Percentiles rank a stretch among this genome's conserved stretches.
These are phyloP conservation scores for Hyposoter dolosus DNA, from an alignment of 2,888 invertebrate species.

Conservation along the genomic window DNA sequence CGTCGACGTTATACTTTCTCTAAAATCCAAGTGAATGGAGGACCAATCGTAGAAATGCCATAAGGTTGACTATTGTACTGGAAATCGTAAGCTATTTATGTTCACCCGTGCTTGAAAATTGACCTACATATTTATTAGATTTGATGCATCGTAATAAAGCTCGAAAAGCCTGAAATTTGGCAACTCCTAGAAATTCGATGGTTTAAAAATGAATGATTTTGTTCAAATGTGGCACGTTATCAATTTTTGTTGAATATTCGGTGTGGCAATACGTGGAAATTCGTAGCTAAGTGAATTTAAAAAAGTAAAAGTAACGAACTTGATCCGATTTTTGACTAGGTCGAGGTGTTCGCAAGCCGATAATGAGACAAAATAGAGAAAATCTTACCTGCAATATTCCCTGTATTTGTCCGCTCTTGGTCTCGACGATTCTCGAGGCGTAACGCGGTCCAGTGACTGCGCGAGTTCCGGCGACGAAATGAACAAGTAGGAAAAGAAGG, in stretches of 20 bases:
- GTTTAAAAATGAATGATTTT: background rate
- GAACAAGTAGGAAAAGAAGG: conserved; percentile 61
- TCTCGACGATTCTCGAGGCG: conserved; percentile 93
- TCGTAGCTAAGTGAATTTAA: too few relatives aligned
- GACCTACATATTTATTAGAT: conserved; percentile 7
- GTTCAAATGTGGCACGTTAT: background rate
- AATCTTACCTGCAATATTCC: conserved; percentile 82
- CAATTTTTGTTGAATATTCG: background rate
- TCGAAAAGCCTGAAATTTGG: background rate
- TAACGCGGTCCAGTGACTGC: conserved; percentile 87
- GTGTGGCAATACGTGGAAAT: background rate
- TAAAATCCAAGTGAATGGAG: background rate
- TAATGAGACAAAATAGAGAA: background rate
- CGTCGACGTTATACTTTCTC: background rate
- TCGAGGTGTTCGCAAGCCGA: too few relatives aligned
- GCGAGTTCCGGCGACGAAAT: conserved; percentile 67
- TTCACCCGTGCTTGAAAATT: conserved; percentile 47
- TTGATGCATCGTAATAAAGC: background rate
- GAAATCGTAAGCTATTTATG: conserved; percentile 6
- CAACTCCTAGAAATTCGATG: background rate
- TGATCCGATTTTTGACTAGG: too few relatives aligned
- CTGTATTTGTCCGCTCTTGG: conserved; percentile 86
- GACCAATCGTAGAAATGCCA: background rate
- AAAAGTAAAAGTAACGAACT: too few relatives aligned
- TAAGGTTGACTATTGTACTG: background rate